Base-by-base conservation (phyloP, 2,797 vertebrate species). In the Bradypodion pumilum region DNA sequence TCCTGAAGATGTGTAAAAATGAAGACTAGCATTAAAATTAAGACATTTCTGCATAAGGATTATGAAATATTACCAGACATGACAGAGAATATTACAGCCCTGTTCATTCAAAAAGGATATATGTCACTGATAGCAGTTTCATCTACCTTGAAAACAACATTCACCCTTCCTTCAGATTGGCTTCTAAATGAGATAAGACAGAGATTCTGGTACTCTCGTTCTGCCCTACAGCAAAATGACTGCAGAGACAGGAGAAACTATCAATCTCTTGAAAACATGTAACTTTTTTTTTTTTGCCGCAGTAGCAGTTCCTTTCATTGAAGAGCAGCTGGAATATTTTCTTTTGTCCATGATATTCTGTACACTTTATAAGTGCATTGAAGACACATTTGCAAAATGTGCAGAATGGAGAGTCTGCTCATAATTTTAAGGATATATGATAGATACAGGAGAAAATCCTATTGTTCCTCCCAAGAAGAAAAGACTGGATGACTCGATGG, bases 261-360 rank as follows among this genome's bases (percentile, higher is more conserved):
- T 90, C 91, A 93, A 92, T 92, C 91, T 92, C 63, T 91, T 92
- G 87, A 92, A 93, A 94, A 86, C 77, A 85, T 90, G 78, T 84
- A 87, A 80, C 82, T 91, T 63, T 69, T 89, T 93, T 88, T 29
- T 52, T 10, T 32, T 68, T 91, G 89, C 91, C 82, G 87, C 88
- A 85, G 19, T 85, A 92, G 87, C 90, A 86, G 84, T 44, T 81
- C 37, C 90, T 87, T 79, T 75, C 84, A 85, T 83, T 56, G 83
- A 86, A 92, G 87, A 90, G 5, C 86, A 92, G 87, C 79, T 90
- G 88, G 86, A 52, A 86, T 0, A 1, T 72, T 87, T 86, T 66
- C 79, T 91, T 91, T 87, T 86, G 83, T 40, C 73, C 89, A 78
- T 90, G 19, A 87, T 83, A 86, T 92, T 89, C 88, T 91, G 86